Evolutionary conservation across 2,888 invertebrate species (phyloP), one percentile per base, ranked within the genome.

Genomic region (Pinctada fucata): DNA sequence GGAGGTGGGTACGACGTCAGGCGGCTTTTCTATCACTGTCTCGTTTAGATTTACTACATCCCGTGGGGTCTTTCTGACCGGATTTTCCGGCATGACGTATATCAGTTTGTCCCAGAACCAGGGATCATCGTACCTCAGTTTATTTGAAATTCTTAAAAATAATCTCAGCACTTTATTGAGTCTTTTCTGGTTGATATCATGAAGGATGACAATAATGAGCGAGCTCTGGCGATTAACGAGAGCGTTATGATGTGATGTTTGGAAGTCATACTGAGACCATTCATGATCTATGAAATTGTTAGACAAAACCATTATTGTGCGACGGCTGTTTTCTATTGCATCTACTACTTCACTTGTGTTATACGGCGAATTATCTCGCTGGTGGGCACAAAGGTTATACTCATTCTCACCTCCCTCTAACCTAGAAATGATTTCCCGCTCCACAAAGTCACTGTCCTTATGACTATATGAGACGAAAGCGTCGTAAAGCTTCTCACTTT

Each of bases 211-310:
- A 82, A 97, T 95, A 86, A 97, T 96, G 85, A 97, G 94, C 91
- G 96, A 94, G 91, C 95, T 94, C 88, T 96, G 93, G 78, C 96
- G 94, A 92, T 96, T 96, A 86, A 96, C 94, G 78, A 97, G 93
- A 58, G 83, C 86, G 92, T 96, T 96, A 91, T 96, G 96, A 91
- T 97, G 96, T 69, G 97, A 96, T 72, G 96, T 96, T 93, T 96
- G 97, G 92, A 97, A 96, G 90, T 97, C 97, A 92, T 96, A 96
- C 77, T 96, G 95, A 90, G 96, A 96, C 97, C 97, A 97, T 92
- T 97, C 97, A 78, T 96, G 97, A 93, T 96, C 96, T 88, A 97
- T 95, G 92, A 97, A 97, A 93, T 97, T 96, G 91, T 96, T 96
- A 82, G 97, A 97, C 74, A 97, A 94, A 84, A 97, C 95, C 94